Evolutionary conservation across 1,140 invertebrate genomes (phyloP).

Genomic region (Andricus grossulariae): DNA sequence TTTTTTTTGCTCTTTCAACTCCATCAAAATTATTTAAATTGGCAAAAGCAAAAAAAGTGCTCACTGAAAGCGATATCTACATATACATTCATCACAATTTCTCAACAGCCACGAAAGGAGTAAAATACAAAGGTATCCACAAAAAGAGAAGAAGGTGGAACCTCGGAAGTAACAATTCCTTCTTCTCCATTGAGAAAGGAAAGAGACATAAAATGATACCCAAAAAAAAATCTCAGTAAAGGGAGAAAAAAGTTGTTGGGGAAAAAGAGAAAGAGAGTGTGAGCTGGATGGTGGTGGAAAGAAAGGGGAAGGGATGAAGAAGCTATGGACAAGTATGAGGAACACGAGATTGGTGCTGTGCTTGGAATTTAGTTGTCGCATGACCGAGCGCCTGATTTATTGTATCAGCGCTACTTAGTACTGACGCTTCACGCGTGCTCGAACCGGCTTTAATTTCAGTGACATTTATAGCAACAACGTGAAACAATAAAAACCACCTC

Average conservation of each 20-base stretch:
- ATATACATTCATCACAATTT: no score
- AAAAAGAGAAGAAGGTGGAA: no score
- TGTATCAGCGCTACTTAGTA: neutral
- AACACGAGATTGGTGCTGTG: conserved; percentile 26
- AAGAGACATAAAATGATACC: neutral
- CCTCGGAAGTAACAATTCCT: neutral
- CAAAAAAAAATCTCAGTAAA: neutral
- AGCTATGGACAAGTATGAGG: conserved; percentile 14
- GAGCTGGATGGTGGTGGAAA: conserved; percentile 7
- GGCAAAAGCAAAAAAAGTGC: no score
- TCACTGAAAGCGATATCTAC: no score
- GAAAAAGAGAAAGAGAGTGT: neutral
- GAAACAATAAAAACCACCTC: neutral
- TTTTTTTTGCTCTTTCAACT: no score
- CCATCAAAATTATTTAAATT: no score
- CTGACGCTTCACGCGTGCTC: no score
- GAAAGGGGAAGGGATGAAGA: conserved; percentile 33
- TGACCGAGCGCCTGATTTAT: conserved; percentile 11
- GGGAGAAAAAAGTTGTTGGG: neutral
- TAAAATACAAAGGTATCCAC: no score
- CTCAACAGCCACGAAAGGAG: no score
- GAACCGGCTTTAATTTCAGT: neutral
- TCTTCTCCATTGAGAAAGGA: neutral
- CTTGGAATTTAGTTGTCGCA: conserved; percentile 25
- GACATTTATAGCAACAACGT: neutral